These are phyloP conservation scores for Machimus atricapillus DNA, from an alignment of 2,888 invertebrate species.

Conservation along the genomic window DNA sequence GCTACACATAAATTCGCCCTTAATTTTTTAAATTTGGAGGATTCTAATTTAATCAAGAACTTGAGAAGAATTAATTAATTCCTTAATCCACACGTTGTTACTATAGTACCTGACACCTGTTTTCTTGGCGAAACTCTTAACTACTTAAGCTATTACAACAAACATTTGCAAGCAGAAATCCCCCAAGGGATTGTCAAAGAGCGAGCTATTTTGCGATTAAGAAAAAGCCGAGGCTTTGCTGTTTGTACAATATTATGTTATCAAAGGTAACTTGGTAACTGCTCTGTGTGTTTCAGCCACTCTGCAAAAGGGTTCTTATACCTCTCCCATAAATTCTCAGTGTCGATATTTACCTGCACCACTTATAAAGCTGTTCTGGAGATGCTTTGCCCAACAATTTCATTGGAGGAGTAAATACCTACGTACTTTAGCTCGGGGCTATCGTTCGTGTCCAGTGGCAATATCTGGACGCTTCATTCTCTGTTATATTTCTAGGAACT, in stretches of 20 bases:
- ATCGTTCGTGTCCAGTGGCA: neutral
- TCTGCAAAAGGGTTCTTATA: neutral
- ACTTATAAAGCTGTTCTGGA: neutral
- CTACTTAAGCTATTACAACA: neutral
- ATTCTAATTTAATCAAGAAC: neutral
- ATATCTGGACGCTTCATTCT: neutral
- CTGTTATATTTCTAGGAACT: neutral
- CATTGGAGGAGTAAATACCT: neutral
- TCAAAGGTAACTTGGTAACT: neutral
- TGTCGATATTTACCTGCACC: neutral
- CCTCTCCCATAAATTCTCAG: neutral
- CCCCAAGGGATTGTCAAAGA: neutral
- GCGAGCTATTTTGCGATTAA: neutral
- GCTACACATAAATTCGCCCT: neutral
- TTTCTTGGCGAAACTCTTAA: neutral
- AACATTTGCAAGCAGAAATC: neutral
- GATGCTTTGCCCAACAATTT: neutral
- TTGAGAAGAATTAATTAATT: neutral
- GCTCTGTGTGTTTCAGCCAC: neutral
- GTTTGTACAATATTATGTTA: neutral
- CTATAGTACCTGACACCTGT: too few species aligned
- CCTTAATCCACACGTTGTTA: neutral
- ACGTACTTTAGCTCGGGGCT: neutral
- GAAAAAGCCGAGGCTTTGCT: neutral
- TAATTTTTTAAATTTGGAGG: too few species aligned